phyloP scores from a whole-genome alignment of 2,797 vertebrate genomes.

The Phalloptychus januarius region DNA sequence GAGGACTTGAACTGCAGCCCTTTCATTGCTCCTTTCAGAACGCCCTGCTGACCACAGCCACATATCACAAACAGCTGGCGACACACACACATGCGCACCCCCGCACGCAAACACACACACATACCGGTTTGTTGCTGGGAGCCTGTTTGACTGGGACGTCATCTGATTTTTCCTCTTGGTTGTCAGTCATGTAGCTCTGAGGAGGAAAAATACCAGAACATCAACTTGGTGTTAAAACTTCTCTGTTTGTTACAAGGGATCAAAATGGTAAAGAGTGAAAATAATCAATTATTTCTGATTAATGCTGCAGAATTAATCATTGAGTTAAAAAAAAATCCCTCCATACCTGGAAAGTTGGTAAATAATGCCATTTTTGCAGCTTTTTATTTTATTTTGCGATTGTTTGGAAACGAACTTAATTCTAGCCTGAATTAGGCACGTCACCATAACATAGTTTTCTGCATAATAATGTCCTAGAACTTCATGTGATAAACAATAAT shows the following conservation, averaged over 20 bases:
- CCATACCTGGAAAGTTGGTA: neutral
- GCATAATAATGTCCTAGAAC: no score
- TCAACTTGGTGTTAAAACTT: neutral
- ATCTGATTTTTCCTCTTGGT: slow-evolving; percentile 21
- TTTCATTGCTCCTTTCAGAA: slow-evolving; percentile 60
- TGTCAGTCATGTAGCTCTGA: slow-evolving; percentile 51
- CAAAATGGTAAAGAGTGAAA: neutral
- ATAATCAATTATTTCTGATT: neutral
- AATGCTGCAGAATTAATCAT: neutral
- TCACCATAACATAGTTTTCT: no score
- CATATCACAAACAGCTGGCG: slow-evolving; percentile 36
- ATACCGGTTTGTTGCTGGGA: slow-evolving; percentile 53
- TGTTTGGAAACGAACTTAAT: neutral
- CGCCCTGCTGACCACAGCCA: slow-evolving; percentile 49
- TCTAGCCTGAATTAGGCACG: neutral
- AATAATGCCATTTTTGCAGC: neutral
- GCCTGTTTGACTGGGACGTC: slow-evolving; percentile 33
- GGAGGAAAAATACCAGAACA: slow-evolving; percentile 8
- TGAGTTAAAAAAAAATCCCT: neutral
- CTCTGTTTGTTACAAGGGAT: neutral
- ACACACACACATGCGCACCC: slow-evolving; percentile 23
- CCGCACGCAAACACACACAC: neutral
- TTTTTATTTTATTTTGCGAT: neutral
- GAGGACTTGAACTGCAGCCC: slow-evolving; percentile 53
- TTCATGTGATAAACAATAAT: no score